Evolutionary conservation across 2,113 vertebrate genomes (phyloP).

Genomic region (Vidua macroura): DNA sequence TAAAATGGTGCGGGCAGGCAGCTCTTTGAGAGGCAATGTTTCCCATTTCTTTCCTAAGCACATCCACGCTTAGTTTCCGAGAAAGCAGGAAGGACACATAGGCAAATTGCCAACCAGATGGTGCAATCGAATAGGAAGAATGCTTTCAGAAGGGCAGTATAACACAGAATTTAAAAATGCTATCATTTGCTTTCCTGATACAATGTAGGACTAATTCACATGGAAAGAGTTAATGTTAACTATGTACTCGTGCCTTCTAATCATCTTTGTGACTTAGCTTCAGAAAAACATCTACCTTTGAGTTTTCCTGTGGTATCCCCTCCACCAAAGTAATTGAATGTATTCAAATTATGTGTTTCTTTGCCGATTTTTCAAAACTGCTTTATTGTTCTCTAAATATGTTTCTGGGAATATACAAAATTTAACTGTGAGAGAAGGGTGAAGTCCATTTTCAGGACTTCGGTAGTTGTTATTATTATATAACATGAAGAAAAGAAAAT

Average conservation of each 20-base stretch:
- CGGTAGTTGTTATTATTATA: not conserved
- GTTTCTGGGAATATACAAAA: not conserved
- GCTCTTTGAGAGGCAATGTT: not conserved
- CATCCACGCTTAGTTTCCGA: not conserved
- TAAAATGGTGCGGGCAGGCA: not conserved
- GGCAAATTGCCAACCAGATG: constrained; percentile 41
- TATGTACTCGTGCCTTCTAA: not conserved
- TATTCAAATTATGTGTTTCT: not conserved
- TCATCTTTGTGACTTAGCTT: not conserved
- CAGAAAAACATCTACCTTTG: not conserved
- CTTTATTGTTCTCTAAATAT: not conserved
- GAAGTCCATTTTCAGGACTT: not conserved
- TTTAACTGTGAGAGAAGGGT: not conserved
- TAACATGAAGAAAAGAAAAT: not conserved
- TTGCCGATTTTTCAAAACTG: not conserved
- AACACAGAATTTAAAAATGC: not conserved
- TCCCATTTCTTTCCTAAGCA: constrained; percentile 6
- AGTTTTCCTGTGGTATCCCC: not conserved
- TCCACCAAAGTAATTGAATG: not conserved
- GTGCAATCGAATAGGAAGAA: not conserved
- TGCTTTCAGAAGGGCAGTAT: not conserved
- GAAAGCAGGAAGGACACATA: constrained; percentile 28
- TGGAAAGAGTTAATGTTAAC: not conserved
- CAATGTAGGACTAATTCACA: not conserved
- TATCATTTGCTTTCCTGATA: not conserved